Evolutionary conservation across 2,797 vertebrate species (phyloP).

Genomic region (Mus spretus): DNA sequence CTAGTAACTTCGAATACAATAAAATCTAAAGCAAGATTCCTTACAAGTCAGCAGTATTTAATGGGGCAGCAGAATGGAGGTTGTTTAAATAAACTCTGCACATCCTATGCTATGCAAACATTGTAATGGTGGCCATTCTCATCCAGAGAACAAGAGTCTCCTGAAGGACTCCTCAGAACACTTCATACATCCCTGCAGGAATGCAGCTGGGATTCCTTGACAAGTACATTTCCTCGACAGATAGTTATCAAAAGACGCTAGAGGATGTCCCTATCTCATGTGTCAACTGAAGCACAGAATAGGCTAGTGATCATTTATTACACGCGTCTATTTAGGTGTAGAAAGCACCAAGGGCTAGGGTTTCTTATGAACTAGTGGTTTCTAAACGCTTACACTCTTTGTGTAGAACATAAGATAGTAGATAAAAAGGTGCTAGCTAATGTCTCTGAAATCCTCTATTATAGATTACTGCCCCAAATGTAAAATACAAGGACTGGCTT

Average conservation of each 20-base stretch:
- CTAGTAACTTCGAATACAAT: slow-evolving; percentile 63
- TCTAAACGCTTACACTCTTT: slow-evolving; percentile 17
- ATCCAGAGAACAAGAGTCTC: slow-evolving; percentile 60
- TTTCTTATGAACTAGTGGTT: slow-evolving; percentile 47
- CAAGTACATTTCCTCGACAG: slow-evolving; percentile 64
- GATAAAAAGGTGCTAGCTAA: slow-evolving; percentile 33
- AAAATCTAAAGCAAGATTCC: slow-evolving; percentile 65
- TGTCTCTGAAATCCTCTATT: slow-evolving; percentile 41
- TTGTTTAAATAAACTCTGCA: slow-evolving; percentile 60
- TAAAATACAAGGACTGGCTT: background rate
- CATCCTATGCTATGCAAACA: background rate
- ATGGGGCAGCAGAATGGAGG: slow-evolving; percentile 25
- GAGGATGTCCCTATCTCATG: background rate
- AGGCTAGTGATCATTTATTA: slow-evolving; percentile 38
- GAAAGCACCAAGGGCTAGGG: slow-evolving; percentile 31
- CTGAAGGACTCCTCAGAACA: background rate
- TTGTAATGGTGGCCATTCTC: slow-evolving; percentile 7
- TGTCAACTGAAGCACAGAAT: slow-evolving; percentile 69
- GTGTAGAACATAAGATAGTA: slow-evolving; percentile 1
- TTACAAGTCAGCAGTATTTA: slow-evolving; percentile 61
- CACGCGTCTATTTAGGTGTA: slow-evolving; percentile 31
- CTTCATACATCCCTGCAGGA: slow-evolving; percentile 25
- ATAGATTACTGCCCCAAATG: slow-evolving; percentile 29
- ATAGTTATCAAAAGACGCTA: slow-evolving; percentile 33
- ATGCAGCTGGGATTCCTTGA: slow-evolving; percentile 7